These are phyloP conservation scores for Felis chaus DNA, from an alignment of 2,113 vertebrate species.

Conservation along the genomic window DNA sequence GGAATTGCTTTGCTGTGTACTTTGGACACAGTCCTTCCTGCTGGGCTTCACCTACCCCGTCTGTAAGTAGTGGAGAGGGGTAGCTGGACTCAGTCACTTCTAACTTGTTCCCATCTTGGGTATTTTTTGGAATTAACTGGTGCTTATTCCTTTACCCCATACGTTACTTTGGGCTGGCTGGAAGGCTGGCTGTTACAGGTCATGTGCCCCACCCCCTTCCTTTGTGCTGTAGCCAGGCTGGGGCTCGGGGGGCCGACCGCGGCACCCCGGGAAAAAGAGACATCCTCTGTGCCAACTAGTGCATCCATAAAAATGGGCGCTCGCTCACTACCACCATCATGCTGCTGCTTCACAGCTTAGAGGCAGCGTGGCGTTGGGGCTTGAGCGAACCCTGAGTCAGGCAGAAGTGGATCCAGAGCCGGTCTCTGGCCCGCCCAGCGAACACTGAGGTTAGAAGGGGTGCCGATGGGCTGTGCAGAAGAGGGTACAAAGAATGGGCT, in stretches of 20 bases:
- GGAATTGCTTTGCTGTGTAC: not conserved
- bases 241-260: not conserved
- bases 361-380: accelerated
- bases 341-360: not conserved
- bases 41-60: not conserved
- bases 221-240: not conserved
- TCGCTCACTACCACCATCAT: too few relatives aligned
- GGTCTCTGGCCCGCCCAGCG: not conserved
- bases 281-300: not conserved
- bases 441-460: not conserved
- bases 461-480: not conserved
- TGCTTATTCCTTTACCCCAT: not conserved
- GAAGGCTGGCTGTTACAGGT: not conserved
- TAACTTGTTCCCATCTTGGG: not conserved
- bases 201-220: not conserved
- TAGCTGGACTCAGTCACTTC: not conserved
- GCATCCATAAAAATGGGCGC: not conserved
- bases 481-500: not conserved
- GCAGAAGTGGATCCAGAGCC: not conserved
- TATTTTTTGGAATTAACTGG: not conserved
- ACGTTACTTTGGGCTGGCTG: not conserved
- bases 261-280: not conserved
- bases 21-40: not conserved
- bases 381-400: not conserved
- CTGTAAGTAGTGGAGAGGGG: not conserved